Conservation (phyloP, 2,113 vertebrate genomes). For the Alligator sinensis region DNA sequence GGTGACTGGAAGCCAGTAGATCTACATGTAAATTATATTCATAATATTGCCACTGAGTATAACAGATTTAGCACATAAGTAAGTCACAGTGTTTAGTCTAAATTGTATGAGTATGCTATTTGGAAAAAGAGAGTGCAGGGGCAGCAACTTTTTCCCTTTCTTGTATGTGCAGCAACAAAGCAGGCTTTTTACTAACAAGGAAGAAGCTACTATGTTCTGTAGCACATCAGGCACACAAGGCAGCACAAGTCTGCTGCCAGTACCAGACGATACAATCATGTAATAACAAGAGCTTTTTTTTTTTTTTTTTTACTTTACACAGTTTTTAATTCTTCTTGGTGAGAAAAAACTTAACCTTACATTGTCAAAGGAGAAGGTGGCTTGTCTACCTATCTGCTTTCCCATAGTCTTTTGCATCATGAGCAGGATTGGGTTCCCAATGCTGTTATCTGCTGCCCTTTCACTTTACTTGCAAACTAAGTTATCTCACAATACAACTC, state of each 20-base stretch:
- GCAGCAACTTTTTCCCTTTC: background rate
- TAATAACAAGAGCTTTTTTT: background rate
- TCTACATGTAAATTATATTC: background rate
- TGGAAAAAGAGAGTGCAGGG: background rate
- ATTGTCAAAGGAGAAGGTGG: background rate
- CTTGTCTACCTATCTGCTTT: background rate
- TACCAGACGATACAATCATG: background rate
- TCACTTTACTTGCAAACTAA: background rate
- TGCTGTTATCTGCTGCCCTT: background rate
- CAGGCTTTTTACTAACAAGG: accelerated
- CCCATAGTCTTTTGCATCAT: accelerated
- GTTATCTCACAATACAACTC: background rate
- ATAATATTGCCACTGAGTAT: background rate
- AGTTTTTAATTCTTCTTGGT: background rate
- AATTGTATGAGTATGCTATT: background rate
- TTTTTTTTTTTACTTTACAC: background rate
- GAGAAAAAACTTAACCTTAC: background rate
- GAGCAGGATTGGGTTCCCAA: background rate
- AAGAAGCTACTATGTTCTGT: background rate
- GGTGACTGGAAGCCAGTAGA: background rate
- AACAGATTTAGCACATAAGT: background rate
- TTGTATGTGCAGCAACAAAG: background rate
- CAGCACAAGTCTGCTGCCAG: background rate
- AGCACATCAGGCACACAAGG: background rate
- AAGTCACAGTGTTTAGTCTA: background rate